Conservation (phyloP, 2,888 invertebrate species). For the Caenorhabditis sp. region DNA sequence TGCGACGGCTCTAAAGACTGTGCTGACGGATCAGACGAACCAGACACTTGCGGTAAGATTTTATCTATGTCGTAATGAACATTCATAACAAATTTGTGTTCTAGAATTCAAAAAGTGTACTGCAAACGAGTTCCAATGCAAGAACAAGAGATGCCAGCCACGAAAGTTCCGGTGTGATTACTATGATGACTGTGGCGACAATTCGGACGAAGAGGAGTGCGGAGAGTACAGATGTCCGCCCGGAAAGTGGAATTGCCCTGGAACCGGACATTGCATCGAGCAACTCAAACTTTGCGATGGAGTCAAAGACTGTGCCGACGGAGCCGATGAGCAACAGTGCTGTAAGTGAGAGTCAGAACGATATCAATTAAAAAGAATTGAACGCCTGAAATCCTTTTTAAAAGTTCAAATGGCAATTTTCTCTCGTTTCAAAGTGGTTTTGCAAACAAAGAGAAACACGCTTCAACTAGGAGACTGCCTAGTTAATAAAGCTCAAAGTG, state of each 20-base stretch:
- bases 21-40: slow-evolving; percentile 85
- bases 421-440: too few relatives aligned
- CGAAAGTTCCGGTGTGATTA: slow-evolving; percentile 81
- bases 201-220: slow-evolving; percentile 84
- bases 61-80: too few relatives aligned
- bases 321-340: slow-evolving; percentile 87
- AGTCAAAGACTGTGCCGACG: slow-evolving; percentile 95
- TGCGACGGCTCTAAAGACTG: slow-evolving; percentile 86
- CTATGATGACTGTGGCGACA: slow-evolving; percentile 93
- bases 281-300: slow-evolving; percentile 95
- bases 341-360: slow-evolving; percentile 68
- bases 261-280: slow-evolving; percentile 89
- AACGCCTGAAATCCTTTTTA: too few relatives aligned
- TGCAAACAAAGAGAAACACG: too few relatives aligned
- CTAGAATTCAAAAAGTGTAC: slow-evolving; percentile 78
- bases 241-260: slow-evolving; percentile 75
- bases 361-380: too few relatives aligned
- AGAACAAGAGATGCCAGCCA: slow-evolving; percentile 79
- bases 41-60: slow-evolving; percentile 70
- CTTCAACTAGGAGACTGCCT: too few relatives aligned
- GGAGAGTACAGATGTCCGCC: slow-evolving; percentile 78
- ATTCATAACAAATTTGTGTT: too few relatives aligned
- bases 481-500: slow-evolving; percentile 9
- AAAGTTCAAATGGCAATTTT: too few relatives aligned
- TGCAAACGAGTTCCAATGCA: slow-evolving; percentile 78